A percentile compares a stretch with the other conserved stretches of the same genome.
Conservation (phyloP, 2,113 vertebrate genomes). For the Chamaea fasciata region DNA sequence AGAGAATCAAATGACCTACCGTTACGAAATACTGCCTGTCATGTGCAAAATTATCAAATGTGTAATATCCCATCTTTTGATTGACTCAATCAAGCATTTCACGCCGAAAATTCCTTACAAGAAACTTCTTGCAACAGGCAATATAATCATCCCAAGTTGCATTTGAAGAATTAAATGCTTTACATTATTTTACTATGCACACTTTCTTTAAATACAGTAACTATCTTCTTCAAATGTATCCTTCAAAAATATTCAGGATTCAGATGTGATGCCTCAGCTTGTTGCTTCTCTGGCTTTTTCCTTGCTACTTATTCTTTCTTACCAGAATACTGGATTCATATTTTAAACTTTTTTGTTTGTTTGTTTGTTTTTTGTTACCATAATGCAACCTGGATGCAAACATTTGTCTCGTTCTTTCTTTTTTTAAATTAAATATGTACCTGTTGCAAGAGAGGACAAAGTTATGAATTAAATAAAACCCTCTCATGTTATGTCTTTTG, state of each 20-base stretch:
- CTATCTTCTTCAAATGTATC: neutral
- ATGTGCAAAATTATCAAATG: constrained; percentile 58
- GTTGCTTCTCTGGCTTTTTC: neutral
- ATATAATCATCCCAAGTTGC: neutral
- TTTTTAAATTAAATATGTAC: neutral
- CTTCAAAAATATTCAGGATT: neutral
- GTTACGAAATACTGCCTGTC: constrained; percentile 44
- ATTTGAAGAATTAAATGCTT: constrained; percentile 6
- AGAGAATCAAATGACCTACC: constrained; percentile 67
- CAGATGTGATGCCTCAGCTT: neutral
- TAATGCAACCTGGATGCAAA: neutral
- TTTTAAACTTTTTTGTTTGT: neutral
- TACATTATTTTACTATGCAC: neutral
- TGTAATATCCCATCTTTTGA: neutral
- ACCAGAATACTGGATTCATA: neutral
- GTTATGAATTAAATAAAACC: neutral
- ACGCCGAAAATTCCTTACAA: neutral
- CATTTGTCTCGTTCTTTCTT: neutral
- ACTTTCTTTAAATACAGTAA: neutral
- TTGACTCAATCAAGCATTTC: constrained; percentile 55
- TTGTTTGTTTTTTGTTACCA: neutral
- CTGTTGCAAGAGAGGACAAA: neutral
- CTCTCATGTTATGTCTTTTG: neutral
- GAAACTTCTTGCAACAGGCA: neutral
- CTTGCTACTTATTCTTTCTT: neutral